These are phyloP conservation scores for Drosophila tsacasi DNA, from an alignment of 1,140 invertebrate species.

Conservation along the genomic window DNA sequence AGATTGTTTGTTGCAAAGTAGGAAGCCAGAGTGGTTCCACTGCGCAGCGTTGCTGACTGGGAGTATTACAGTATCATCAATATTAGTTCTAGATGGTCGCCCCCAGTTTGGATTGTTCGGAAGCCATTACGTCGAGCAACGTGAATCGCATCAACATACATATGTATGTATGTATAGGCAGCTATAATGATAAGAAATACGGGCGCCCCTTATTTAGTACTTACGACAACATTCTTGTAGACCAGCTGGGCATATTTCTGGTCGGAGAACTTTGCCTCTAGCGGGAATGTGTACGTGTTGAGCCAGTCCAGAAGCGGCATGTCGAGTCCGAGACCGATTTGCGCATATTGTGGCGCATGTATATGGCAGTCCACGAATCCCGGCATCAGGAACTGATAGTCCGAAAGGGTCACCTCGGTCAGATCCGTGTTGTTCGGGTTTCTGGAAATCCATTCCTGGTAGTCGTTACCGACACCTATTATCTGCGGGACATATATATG, in stretches of 20 bases:
- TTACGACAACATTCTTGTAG: constrained; percentile 93
- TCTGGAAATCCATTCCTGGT: constrained; percentile 34
- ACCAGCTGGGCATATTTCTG: constrained; percentile 89
- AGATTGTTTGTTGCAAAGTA: constrained; percentile 94
- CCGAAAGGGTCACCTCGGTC: constrained; percentile 81
- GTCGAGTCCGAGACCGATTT: constrained; percentile 93
- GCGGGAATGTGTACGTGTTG: constrained; percentile 93
- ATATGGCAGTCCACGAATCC: constrained; percentile 96
- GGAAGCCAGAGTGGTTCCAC: constrained; percentile 94
- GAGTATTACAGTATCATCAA: constrained; percentile 50
- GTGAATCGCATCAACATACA: too few species aligned
- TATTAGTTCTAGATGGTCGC: neutral
- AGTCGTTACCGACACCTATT: constrained; percentile 62
- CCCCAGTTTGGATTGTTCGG: neutral
- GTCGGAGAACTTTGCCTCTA: constrained; percentile 91
- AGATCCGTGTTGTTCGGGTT: neutral
- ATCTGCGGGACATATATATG: constrained; percentile 49
- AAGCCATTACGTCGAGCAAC: neutral
- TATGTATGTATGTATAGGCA: neutral
- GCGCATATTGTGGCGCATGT: constrained; percentile 95
- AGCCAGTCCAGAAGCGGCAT: constrained; percentile 93
- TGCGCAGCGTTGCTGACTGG: constrained; percentile 88
- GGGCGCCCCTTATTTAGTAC: constrained; percentile 53
- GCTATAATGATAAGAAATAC: constrained; percentile 33
- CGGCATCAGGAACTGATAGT: constrained; percentile 92